Conservation (phyloP, 2,797 vertebrate species). For the Girardinus metallicus region DNA sequence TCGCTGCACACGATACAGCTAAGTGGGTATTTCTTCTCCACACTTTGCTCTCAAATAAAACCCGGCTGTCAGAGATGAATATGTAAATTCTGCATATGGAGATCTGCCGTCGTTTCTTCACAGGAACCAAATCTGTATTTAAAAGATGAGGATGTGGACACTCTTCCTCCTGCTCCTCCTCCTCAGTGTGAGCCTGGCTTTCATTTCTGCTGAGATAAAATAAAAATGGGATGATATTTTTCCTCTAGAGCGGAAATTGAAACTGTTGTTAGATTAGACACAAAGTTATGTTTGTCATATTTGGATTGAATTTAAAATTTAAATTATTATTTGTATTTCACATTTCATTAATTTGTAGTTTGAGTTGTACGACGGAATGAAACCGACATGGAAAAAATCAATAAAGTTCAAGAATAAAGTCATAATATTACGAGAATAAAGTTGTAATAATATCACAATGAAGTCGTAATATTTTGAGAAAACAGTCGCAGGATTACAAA, state of each 20-base stretch:
- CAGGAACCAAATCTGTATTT: conserved; percentile 78
- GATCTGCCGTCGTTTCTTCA: conserved; percentile 70
- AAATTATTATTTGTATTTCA: background rate
- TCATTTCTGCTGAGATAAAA: conserved; percentile 55
- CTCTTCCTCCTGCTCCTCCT: conserved; percentile 28
- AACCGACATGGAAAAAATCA: too few species aligned
- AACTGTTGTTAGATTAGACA: background rate
- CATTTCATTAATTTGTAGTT: background rate
- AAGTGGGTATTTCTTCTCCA: conserved; percentile 82
- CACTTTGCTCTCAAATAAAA: conserved; percentile 76
- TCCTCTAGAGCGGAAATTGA: conserved; percentile 32
- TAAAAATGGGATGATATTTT: conserved; percentile 49
- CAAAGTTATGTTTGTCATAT: background rate
- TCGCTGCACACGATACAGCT: conserved; percentile 78
- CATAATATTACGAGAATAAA: too few species aligned
- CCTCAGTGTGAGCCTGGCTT: conserved; percentile 45
- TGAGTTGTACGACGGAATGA: background rate
- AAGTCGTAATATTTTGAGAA: too few species aligned
- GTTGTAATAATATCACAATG: too few species aligned
- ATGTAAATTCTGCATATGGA: conserved; percentile 82
- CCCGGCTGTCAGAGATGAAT: conserved; percentile 81
- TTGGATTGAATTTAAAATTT: background rate
- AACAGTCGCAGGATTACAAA: too few species aligned
- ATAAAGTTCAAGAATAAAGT: too few species aligned
- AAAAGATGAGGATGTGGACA: conserved; percentile 71